phyloP scores from a whole-genome alignment of 2,113 vertebrate genomes.

The Semicossyphus pulcher region DNA sequence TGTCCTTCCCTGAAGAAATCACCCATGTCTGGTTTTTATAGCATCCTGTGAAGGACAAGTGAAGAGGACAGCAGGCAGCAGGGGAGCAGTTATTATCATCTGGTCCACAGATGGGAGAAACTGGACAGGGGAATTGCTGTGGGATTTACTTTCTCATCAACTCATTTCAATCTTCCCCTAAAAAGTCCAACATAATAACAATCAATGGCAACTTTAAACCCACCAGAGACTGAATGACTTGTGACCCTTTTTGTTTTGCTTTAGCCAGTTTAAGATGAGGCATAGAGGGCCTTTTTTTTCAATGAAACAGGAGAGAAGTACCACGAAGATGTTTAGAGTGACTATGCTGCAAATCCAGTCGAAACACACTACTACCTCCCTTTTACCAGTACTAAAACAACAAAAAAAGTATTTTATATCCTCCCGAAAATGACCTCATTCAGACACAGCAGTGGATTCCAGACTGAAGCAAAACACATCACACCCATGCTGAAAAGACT shows the following conservation, averaged over 20 bases:
- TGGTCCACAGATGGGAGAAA: constrained; percentile 58
- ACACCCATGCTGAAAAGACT: constrained; percentile 37
- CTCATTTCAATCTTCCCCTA: neutral
- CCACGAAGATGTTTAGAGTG: constrained; percentile 7
- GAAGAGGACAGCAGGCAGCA: constrained; percentile 39
- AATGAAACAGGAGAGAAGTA: neutral
- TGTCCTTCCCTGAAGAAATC: constrained; percentile 47
- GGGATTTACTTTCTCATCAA: constrained; percentile 28
- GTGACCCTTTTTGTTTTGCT: neutral
- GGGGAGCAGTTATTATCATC: constrained; percentile 57
- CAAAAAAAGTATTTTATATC: neutral
- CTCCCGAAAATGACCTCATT: constrained; percentile 47
- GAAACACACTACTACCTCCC: neutral
- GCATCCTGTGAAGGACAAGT: constrained; percentile 55
- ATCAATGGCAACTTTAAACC: neutral
- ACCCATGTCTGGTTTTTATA: constrained; percentile 54
- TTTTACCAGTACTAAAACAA: neutral
- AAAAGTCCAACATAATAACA: constrained; percentile 10
- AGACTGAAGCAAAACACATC: constrained; percentile 49
- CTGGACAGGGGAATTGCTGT: constrained; percentile 5
- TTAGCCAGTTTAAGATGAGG: neutral
- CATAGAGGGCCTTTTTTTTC: neutral
- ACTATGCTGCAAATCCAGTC: neutral
- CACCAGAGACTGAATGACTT: neutral
- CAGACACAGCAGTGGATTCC: constrained; percentile 42